Conservation (phyloP, 2,888 invertebrate species). For the Amphipyra berbera region DNA sequence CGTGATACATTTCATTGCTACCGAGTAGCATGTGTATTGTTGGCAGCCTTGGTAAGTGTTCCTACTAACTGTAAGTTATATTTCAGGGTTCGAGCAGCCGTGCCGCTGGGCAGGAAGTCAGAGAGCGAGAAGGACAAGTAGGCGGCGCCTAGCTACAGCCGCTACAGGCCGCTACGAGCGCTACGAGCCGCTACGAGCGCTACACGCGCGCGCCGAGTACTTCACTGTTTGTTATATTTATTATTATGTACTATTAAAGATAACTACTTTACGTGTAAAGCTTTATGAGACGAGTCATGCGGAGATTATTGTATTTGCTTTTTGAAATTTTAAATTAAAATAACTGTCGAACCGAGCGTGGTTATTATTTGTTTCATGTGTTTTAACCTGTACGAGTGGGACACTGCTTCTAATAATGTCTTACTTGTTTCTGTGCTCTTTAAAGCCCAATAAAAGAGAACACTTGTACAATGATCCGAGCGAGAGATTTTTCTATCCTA, state of each 20-base stretch:
- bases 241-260: slow-evolving; percentile 86
- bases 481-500: too few relatives aligned
- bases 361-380: slow-evolving; percentile 62
- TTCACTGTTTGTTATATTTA: slow-evolving; percentile 88
- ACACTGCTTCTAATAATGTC: neutral
- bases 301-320: slow-evolving; percentile 90
- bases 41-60: neutral
- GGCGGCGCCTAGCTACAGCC: slow-evolving; percentile 69
- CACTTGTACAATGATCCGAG: neutral
- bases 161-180: too few relatives aligned
- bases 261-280: slow-evolving; percentile 88
- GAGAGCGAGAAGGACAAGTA: slow-evolving; percentile 96
- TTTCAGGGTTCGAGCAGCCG: slow-evolving; percentile 95
- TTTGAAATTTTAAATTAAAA: slow-evolving; percentile 90
- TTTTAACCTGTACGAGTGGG: neutral
- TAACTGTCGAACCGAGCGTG: slow-evolving; percentile 81
- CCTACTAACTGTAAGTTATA: neutral
- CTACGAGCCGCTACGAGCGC: slow-evolving; percentile 56
- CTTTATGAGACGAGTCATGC: slow-evolving; percentile 89
- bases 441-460: neutral
- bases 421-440: neutral
- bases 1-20: too few relatives aligned
- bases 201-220: slow-evolving; percentile 75
- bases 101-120: slow-evolving; percentile 96
- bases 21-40: too few relatives aligned